A percentile compares a stretch with the other conserved stretches of the same genome.
Evolutionary conservation across 2,797 vertebrate genomes (phyloP).

Genomic region (Chelidonichthys spinosus): DNA sequence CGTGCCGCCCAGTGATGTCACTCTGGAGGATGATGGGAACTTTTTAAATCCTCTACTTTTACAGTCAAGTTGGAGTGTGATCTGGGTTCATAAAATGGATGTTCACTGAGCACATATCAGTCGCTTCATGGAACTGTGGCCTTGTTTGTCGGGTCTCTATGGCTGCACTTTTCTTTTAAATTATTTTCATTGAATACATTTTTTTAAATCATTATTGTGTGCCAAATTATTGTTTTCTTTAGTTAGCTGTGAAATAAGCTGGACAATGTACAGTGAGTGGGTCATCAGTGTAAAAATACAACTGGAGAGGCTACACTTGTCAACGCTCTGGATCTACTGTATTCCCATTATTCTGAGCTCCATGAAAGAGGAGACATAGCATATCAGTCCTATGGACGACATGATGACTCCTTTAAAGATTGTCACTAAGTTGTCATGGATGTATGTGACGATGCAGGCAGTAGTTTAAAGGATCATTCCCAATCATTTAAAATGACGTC

Average conservation of each 20-base stretch:
- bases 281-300: neutral
- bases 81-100: neutral
- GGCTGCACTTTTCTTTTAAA: neutral
- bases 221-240: no score
- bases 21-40: neutral
- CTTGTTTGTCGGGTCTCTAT: neutral
- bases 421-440: neutral
- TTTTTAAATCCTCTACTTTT: neutral
- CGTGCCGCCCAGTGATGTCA: neutral
- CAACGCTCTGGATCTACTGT: no score
- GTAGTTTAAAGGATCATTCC: neutral
- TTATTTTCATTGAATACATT: no score
- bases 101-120: neutral
- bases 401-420: neutral
- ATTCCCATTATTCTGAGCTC: neutral
- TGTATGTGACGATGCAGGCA: neutral
- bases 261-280: no score
- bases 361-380: neutral
- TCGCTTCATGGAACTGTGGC: neutral
- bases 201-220: no score
- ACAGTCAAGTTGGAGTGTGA: neutral
- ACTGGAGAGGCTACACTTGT: neutral
- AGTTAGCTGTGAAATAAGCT: no score
- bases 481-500: neutral
- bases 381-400: neutral